Evolutionary conservation across 2,797 vertebrate genomes (phyloP), one percentile per base, ranked within the genome.

Genomic region (Valencia hispanica): DNA sequence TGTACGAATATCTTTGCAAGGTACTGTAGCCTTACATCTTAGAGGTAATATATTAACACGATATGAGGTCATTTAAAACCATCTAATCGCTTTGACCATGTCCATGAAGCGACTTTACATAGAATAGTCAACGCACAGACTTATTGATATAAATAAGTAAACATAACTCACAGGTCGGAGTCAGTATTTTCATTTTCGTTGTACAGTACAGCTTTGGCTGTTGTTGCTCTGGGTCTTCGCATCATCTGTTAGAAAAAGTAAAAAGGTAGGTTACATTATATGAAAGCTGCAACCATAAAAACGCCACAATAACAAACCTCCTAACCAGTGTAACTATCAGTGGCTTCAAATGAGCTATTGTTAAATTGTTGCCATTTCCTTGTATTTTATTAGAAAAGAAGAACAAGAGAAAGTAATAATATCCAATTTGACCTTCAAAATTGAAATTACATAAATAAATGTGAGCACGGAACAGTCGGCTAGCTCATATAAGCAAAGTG

Each of bases 111-210:
- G 10, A 47, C 34, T 36, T 53, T 22, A 10, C 9, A 34, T 10
- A 30, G 32, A 59, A 17, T 3, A 3, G 11, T 22, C 4, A 22
- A 39, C 41, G 32, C 22, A 77, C 20, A 47, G 55, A 30, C 22
- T 30, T 0, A 57, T 0, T 50, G 11, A 32, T 18, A 39, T n/a
- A 11, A 77, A 70, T 45, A 20, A 0, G 36, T 41, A 0, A 66
- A 17, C 30, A 66, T 7, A 30, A 84, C 90, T 92, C 74, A 94
- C 92, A 79, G 5, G 73, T 94, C 91, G 0, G 89, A 84, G 68
- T 94, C 91, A 17, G 8, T 7, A 2, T 87, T 55, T 18, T 78
- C 70, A 68, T 53, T 66, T 50, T 79, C 86, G 17, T 11, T 30
- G 75, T 92, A 85, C 2, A 79, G 27, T 0, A 82, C 79, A 69